A percentile compares a stretch with the other conserved stretches of the same genome.
These are phyloP conservation scores for Campoletis sonorensis DNA, from an alignment of 1,140 invertebrate species.

Conservation along the genomic window DNA sequence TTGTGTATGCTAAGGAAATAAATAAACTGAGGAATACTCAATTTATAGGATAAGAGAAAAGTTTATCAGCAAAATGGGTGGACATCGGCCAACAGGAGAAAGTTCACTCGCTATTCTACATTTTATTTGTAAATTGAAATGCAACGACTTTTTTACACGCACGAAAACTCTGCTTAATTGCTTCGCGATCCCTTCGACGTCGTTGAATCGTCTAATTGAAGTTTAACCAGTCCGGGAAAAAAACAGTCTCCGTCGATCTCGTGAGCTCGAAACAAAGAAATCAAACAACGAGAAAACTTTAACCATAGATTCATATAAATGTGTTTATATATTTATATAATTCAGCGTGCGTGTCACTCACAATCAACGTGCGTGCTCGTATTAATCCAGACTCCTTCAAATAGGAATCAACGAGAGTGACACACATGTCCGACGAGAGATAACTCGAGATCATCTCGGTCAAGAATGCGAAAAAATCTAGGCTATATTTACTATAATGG, in stretches of 20 bases:
- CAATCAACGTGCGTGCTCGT: slow-evolving; percentile 58
- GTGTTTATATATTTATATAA: too few species aligned
- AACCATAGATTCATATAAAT: background rate
- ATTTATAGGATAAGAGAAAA: background rate
- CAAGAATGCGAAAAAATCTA: slow-evolving; percentile 49
- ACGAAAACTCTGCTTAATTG: background rate
- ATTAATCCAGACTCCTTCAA: slow-evolving; percentile 33
- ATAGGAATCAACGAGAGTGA: slow-evolving; percentile 35
- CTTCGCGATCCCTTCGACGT: background rate
- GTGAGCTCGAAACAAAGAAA: background rate
- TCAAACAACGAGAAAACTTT: slow-evolving; percentile 40
- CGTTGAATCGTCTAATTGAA: background rate
- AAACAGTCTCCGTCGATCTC: slow-evolving; percentile 37
- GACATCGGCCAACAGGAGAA: slow-evolving; percentile 42
- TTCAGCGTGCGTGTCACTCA: slow-evolving; percentile 54
- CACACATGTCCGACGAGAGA: background rate
- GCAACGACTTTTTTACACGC: background rate
- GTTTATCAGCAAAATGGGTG: background rate
- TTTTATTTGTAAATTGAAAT: slow-evolving; percentile 29
- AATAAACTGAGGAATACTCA: background rate
- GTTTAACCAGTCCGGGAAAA: slow-evolving; percentile 5
- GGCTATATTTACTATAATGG: slow-evolving; percentile 40
- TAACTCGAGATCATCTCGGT: background rate
- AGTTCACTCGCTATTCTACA: slow-evolving; percentile 16
- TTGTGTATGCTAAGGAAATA: background rate